Evolutionary conservation across 2,797 vertebrate genomes (phyloP), one percentile per base, ranked within the genome.

Genomic region (Gadopsis bispinosus): DNA sequence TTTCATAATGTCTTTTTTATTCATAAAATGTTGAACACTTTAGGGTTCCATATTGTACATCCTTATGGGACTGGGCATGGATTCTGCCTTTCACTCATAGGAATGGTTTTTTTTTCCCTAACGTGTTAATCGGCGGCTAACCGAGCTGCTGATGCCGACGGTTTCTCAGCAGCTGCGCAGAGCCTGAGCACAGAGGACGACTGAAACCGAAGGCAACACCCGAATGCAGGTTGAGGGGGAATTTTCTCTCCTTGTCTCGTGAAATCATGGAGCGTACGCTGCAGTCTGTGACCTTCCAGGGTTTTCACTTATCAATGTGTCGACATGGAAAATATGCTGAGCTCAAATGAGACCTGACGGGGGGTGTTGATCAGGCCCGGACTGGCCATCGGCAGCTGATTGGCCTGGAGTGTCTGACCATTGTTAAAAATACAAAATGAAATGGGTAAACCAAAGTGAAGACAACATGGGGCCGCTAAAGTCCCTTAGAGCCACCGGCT

Each of bases 71-170:
- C 20, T 59, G 74, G 7, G 16, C 5, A 43, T 39, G 33, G 37
- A 59, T 50, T 64, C 39, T 51, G 12, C n/a, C 8, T 50, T 22
- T 72, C 3, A 59, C 31, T 68, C 51, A 66, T 29, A 47, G 31
- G 31, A 3, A 4, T 10, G 2, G 9, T 7, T 50, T 5, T 29
- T 50, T 50, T 47, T 43, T 61, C 29, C 7, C 20, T 3, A 26
- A 26, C 39, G 56, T 75, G 51, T 69, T 79, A 75, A 83, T 86
- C 69, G 81, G 77, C 77, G 75, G 66, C 77, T 68, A 65, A 64
- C 50, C 43, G 65, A 75, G 68, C 45, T 48, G 61, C 53, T 72
- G 51, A 70, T 60, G 74, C 56, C 14, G 58, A 69, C 63, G 2
- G 37, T 45, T 26, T 81, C 51, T 22, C 60, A 68, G 45, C 47